Evolutionary conservation across 2,797 vertebrate species (phyloP).

Genomic region (Galago senegalensis): DNA sequence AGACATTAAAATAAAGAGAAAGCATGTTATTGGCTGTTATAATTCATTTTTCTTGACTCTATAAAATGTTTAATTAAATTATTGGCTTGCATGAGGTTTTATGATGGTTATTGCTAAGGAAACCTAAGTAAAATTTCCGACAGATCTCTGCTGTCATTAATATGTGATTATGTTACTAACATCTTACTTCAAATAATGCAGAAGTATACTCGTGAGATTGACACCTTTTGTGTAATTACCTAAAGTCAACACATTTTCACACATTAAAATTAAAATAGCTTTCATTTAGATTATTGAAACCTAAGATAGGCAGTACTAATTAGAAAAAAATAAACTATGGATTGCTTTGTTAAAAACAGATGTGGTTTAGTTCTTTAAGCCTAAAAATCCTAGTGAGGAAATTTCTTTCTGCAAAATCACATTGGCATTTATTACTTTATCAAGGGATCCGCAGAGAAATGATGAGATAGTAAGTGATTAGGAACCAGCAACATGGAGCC

Average conservation of each 20-base stretch:
- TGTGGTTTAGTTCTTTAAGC: neutral
- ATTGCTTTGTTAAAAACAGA: neutral
- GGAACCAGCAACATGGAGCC: neutral
- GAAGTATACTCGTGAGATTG: neutral
- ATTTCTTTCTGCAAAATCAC: neutral
- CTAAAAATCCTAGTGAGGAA: neutral
- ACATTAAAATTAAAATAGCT: neutral
- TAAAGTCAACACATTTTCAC: neutral
- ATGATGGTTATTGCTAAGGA: neutral
- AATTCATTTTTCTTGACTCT: slow-evolving; percentile 28
- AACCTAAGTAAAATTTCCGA: slow-evolving; percentile 29
- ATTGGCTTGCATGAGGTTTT: neutral
- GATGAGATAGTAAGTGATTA: neutral
- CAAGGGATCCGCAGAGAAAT: neutral
- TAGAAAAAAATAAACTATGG: neutral
- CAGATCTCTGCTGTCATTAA: neutral
- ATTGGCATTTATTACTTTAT: neutral
- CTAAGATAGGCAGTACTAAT: slow-evolving; percentile 28
- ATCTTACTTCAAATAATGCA: neutral
- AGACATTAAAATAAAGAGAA: slow-evolving; percentile 6
- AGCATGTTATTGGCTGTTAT: neutral
- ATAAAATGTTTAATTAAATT: slow-evolving; percentile 47
- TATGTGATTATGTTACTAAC: slow-evolving; percentile 17
- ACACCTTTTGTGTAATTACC: neutral
- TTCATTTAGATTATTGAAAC: slow-evolving; percentile 20